Base-by-base conservation (phyloP, 2,113 vertebrate species). In the Clupea harengus region DNA sequence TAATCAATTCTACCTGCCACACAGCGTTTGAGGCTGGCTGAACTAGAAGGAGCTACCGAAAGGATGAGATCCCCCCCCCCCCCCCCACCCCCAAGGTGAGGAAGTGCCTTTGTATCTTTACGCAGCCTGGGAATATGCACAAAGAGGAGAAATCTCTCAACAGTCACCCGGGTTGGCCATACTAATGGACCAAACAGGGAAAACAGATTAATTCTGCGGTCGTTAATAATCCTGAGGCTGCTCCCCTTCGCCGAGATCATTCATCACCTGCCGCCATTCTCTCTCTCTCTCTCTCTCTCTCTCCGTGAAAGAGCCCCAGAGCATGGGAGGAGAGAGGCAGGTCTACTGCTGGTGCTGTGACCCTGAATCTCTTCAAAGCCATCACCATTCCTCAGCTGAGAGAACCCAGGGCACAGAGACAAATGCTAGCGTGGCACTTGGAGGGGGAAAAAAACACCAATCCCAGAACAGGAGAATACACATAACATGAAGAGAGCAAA, bases 181-280 rank as follows among this genome's bases (percentile, higher is more conserved):
- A 82, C 52, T 92, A 93, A 92, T 89, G 90, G 89, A 78, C 82
- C 82, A 45, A 89, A 90, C 90, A 89, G 90, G 87, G 86, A 86
- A 88, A 90, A 88, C 88, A 87, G 87, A 88, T 89, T 88, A 87
- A 89, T 89, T 88, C 85, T 85, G 89, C 45, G 84, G 89, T 89
- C 85, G 85, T 83, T 89, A 92, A 91, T 87, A 90, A 92, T 93
- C 91, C 85, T 85, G 88, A 82, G 87, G 88, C 88, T 86, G 88
- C 88, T 87, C 85, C 80, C 84, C 72, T 78, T 32, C 72, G 89
- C 86, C 8, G 85, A 89, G 89, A 88, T 87, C 85, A 92, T 92
- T 92, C 92, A 92, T 92, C 91, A 91, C 86, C 86, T 39, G 72
- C 72, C 28, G 72, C 72, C 72, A 78, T 78, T 78, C 72, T 78